Evolutionary conservation across 2,888 invertebrate species (phyloP), one percentile per base, ranked within the genome.

Genomic region (Rhorus exstirpatorius): DNA sequence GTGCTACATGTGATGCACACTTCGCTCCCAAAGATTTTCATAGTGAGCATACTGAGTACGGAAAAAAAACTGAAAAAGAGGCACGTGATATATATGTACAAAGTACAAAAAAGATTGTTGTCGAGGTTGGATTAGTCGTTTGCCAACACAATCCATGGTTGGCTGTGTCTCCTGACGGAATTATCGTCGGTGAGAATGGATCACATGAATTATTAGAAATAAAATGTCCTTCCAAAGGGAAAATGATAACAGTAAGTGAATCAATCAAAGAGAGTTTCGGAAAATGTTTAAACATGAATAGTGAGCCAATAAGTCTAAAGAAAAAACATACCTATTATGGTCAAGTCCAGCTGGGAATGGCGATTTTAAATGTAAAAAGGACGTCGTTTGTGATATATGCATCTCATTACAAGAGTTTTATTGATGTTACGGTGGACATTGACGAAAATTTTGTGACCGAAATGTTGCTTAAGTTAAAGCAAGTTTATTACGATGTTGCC

Each of bases 141-240:
- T 79, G 67, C 8, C 26, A 83, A 60, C 67, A 77, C 60, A 87
- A 88, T 84, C 84, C 86, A 24, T 87, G 86, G 83, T 31, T 87
- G n/a, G 86, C 83, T 6, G 87, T n/a, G n/a, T n/a, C 31, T 31
- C 31, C 31, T 31, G 31, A 31, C 6, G 31, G 31, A 3, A 31
- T 31, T 31, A 31, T 31, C 31, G 31, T 31, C 6, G 31, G 31
- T 6, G 31, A 31, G 2, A 31, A 31, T 31, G 31, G 31, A 31
- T 3, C 31, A 31, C 31, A 31, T 6, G 31, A 31, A 31, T 31
- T 31, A 6, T 31, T 31, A 31, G 31, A 31, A 31, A 31, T 31
- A 31, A 31, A 31, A 31, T 31, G 31, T 31, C 31, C 31, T 31
- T 31, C 31, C 31, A 31, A 31, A 31, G 31, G 31, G 31, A 31